phyloP scores from a whole-genome alignment of 2,797 vertebrate genomes.

The Betta splendens region DNA sequence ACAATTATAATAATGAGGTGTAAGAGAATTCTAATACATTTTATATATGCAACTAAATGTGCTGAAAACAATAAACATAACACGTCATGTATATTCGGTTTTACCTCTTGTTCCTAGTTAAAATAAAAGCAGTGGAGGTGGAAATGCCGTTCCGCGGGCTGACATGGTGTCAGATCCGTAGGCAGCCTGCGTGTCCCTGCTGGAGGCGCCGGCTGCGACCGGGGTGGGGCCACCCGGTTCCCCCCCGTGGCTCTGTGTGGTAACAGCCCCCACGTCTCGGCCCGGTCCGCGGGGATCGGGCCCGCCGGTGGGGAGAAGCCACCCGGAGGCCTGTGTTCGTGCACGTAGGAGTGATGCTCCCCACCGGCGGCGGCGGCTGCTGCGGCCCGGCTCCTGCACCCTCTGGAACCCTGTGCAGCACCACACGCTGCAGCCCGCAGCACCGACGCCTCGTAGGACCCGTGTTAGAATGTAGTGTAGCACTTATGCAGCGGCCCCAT shows the following conservation, averaged over 20 bases:
- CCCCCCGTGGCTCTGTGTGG: conserved; percentile 62
- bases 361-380: conserved; percentile 43
- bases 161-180: conserved; percentile 1
- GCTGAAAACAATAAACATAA: too few species aligned
- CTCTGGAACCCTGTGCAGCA: conserved; percentile 34
- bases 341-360: conserved; percentile 53
- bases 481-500: conserved; percentile 23
- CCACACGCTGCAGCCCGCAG: conserved; percentile 17
- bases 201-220: conserved; percentile 48
- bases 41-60: too few species aligned
- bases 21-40: too few species aligned
- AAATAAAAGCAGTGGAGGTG: background rate
- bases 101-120: background rate
- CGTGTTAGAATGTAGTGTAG: conserved; percentile 28
- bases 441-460: conserved; percentile 15
- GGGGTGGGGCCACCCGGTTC: conserved; percentile 40
- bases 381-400: conserved; percentile 33
- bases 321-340: conserved; percentile 62
- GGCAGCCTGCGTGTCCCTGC: conserved; percentile 24
- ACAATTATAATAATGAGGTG: too few species aligned
- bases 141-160: background rate
- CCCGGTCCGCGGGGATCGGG: conserved; percentile 65
- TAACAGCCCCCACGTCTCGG: conserved; percentile 58
- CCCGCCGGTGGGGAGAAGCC: conserved; percentile 54
- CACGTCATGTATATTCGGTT: background rate